Evolutionary conservation across 1,140 invertebrate genomes (phyloP).

Genomic region (Vanessa atalanta): DNA sequence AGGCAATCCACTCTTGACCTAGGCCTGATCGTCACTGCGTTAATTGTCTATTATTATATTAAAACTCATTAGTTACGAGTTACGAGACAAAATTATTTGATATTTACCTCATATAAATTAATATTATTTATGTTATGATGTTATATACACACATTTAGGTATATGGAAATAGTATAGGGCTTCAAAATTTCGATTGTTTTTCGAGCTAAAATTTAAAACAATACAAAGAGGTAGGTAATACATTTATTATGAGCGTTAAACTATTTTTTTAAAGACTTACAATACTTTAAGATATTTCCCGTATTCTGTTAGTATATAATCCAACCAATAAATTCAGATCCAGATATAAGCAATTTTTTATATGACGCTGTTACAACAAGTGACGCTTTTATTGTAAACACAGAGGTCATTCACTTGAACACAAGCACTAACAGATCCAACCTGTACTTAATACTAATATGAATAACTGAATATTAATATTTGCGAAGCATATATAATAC

Average conservation of each 20-base stretch:
- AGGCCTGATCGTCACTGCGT: slow-evolving; percentile 37
- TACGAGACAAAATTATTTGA: background rate
- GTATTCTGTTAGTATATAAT: too few species aligned
- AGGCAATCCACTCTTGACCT: slow-evolving; percentile 50
- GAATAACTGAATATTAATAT: slow-evolving; percentile 2
- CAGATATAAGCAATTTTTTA: too few species aligned
- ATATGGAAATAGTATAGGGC: too few species aligned
- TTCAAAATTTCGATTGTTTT: too few species aligned
- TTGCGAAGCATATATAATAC: background rate
- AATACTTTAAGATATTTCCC: too few species aligned
- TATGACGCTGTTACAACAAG: background rate
- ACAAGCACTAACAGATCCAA: background rate
- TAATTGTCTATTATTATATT: background rate
- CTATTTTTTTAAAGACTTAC: too few species aligned
- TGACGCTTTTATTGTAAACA: background rate
- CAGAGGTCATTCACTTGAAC: background rate
- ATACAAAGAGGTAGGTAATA: too few species aligned
- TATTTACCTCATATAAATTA: background rate
- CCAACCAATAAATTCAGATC: too few species aligned
- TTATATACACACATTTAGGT: too few species aligned
- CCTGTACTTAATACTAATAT: background rate
- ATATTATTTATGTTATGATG: background rate
- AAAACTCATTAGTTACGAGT: background rate
- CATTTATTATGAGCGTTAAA: too few species aligned
- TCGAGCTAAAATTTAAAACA: too few species aligned